Conservation (phyloP, 2,797 vertebrate species). For the Acipenser oxyrinchus region DNA sequence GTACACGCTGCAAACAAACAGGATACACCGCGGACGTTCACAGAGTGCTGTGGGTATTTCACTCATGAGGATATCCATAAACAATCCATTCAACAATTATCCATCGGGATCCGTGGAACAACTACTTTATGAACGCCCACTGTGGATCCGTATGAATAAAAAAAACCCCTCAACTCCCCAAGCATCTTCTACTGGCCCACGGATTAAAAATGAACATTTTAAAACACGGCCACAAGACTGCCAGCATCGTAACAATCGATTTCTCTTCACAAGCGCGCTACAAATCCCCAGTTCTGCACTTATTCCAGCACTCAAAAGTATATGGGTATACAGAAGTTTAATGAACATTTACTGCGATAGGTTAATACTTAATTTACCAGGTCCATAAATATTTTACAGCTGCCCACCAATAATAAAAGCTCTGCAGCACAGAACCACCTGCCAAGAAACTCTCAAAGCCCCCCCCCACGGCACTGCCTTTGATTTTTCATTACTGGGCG, state of each 20-base stretch:
- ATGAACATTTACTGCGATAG: slow-evolving; percentile 47
- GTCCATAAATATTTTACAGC: slow-evolving; percentile 51
- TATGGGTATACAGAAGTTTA: slow-evolving; percentile 14
- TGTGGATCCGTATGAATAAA: neutral
- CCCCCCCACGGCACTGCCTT: neutral
- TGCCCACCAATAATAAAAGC: slow-evolving; percentile 41
- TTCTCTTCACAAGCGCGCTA: slow-evolving; percentile 18
- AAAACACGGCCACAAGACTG: slow-evolving; percentile 10
- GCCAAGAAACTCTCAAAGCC: neutral
- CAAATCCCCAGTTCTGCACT: neutral
- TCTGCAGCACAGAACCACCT: slow-evolving; percentile 35
- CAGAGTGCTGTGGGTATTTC: too few species aligned
- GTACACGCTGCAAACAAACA: too few species aligned
- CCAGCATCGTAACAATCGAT: slow-evolving; percentile 6
- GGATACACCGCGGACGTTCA: too few species aligned
- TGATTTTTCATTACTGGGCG: slow-evolving; percentile 6
- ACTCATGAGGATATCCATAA: too few species aligned
- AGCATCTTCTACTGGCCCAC: slow-evolving; percentile 2
- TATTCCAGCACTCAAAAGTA: slow-evolving; percentile 14
- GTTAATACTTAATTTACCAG: slow-evolving; percentile 43
- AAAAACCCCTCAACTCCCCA: neutral
- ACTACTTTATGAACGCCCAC: too few species aligned
- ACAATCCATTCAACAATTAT: too few species aligned
- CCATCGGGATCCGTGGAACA: too few species aligned
- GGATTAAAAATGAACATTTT: slow-evolving; percentile 11